Conservation (phyloP, 2,888 invertebrate genomes). For the Drosophila nigritarsus region DNA sequence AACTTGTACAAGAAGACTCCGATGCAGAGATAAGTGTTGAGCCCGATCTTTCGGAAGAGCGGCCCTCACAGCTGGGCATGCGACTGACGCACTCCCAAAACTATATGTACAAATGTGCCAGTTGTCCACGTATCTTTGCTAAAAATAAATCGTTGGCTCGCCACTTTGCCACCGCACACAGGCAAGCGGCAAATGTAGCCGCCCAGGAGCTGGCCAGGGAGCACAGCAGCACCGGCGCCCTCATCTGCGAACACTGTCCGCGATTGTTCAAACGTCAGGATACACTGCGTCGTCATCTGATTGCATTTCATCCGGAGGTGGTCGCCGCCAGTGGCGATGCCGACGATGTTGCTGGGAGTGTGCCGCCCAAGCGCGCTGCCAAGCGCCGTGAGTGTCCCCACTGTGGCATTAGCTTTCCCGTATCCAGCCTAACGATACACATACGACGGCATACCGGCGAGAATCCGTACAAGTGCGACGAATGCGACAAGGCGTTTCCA, state of each 20-base stretch:
- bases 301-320: slow-evolving; percentile 69
- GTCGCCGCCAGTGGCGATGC: slow-evolving; percentile 66
- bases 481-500: slow-evolving; percentile 88
- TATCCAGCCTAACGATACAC: slow-evolving; percentile 88
- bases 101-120: slow-evolving; percentile 59
- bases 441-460: slow-evolving; percentile 89
- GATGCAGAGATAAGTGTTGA: slow-evolving; percentile 16
- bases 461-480: slow-evolving; percentile 88
- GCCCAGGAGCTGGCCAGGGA: slow-evolving; percentile 60
- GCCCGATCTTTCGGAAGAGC: slow-evolving; percentile 17
- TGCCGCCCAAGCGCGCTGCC: slow-evolving; percentile 51
- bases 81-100: slow-evolving; percentile 53
- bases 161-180: slow-evolving; percentile 70
- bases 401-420: slow-evolving; percentile 87
- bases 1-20: slow-evolving; percentile 15
- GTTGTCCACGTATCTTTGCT: slow-evolving; percentile 75
- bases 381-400: slow-evolving; percentile 86
- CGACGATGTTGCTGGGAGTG: neutral
- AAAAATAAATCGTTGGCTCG: slow-evolving; percentile 69
- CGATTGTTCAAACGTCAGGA: slow-evolving; percentile 87
- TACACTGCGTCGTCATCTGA: slow-evolving; percentile 87
- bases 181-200: slow-evolving; percentile 48
- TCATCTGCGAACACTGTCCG: slow-evolving; percentile 77
- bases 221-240: slow-evolving; percentile 42
- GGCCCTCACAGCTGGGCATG: slow-evolving; percentile 61